phyloP scores from a whole-genome alignment of 1,140 invertebrate species.

The Lepidostoma basale region DNA sequence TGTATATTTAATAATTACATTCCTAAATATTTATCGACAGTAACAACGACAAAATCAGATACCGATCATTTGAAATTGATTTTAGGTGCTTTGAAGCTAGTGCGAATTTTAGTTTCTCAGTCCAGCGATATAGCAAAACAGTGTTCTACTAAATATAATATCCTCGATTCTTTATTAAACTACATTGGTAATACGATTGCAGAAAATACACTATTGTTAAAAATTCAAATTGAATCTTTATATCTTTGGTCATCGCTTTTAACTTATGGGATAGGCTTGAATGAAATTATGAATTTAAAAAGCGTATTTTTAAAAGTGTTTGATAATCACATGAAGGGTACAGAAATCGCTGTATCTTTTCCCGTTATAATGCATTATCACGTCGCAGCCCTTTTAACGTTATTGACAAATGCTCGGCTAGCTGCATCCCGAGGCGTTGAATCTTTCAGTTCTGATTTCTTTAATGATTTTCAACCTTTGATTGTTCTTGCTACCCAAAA shows the following conservation, averaged over 20 bases:
- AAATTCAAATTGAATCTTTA: constrained; percentile 66
- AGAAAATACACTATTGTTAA: constrained; percentile 57
- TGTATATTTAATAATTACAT: constrained; percentile 66
- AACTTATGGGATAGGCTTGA: constrained; percentile 53
- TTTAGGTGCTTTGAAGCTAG: constrained; percentile 59
- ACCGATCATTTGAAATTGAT: constrained; percentile 57
- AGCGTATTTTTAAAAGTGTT: constrained; percentile 57
- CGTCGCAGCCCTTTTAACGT: constrained; percentile 54
- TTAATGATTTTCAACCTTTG: constrained; percentile 32
- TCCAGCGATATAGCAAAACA: constrained; percentile 52
- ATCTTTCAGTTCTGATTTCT: constrained; percentile 24
- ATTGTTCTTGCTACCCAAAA: constrained; percentile 43
- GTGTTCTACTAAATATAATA: constrained; percentile 55
- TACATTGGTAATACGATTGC: constrained; percentile 59
- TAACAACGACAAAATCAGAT: constrained; percentile 50
- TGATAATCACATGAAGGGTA: constrained; percentile 61
- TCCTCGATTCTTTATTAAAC: constrained; percentile 56
- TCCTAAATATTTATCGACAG: constrained; percentile 55
- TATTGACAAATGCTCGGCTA: constrained; percentile 45
- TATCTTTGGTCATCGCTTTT: constrained; percentile 58
- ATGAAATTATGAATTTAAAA: constrained; percentile 51
- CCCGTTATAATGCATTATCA: constrained; percentile 59
- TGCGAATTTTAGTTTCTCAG: constrained; percentile 59
- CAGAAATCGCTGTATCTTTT: constrained; percentile 54
- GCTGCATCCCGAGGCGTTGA: constrained; percentile 18